Evolutionary conservation across 2,797 vertebrate species (phyloP).

Genomic region (Coccyzus lansbergi): DNA sequence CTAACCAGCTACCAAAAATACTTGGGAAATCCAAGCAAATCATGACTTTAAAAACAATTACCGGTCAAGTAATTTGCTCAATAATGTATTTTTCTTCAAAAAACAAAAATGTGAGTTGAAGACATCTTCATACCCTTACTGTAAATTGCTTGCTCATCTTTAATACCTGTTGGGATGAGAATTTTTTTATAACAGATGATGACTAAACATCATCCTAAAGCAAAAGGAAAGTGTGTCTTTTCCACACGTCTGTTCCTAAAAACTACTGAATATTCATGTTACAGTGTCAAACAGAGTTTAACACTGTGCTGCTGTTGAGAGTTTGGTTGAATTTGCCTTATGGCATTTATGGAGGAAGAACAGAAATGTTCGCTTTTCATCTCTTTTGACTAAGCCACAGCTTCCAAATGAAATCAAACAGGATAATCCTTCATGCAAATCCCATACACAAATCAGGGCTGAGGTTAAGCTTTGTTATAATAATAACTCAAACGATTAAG

Average conservation of each 20-base stretch:
- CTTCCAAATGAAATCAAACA: slow-evolving; percentile 15
- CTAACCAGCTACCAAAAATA: not conserved
- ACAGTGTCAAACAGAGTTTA: slow-evolving; percentile 24
- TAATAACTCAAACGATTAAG: not conserved
- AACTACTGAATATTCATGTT: slow-evolving; percentile 12
- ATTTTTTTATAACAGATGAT: not conserved
- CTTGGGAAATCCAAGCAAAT: not conserved
- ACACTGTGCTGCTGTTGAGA: slow-evolving; percentile 11
- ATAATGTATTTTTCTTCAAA: not conserved
- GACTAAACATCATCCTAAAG: not conserved
- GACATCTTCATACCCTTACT: not conserved
- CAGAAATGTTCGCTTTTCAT: not conserved
- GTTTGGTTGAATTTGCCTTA: slow-evolving; percentile 8
- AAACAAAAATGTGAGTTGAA: not conserved
- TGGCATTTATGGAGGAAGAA: not conserved
- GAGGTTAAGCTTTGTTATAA: not conserved
- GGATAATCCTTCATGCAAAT: not conserved
- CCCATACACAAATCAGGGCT: not conserved
- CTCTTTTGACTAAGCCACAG: not conserved
- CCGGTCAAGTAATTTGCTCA: not conserved
- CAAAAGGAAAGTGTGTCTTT: not conserved
- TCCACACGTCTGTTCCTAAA: not conserved
- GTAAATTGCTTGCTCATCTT: not conserved
- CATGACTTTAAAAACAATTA: not conserved
- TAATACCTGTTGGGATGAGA: not conserved